Evolutionary conservation across 1,140 invertebrate genomes (phyloP), one percentile per base, ranked within the genome.

Genomic region (Leptinotarsa undecemlineata): DNA sequence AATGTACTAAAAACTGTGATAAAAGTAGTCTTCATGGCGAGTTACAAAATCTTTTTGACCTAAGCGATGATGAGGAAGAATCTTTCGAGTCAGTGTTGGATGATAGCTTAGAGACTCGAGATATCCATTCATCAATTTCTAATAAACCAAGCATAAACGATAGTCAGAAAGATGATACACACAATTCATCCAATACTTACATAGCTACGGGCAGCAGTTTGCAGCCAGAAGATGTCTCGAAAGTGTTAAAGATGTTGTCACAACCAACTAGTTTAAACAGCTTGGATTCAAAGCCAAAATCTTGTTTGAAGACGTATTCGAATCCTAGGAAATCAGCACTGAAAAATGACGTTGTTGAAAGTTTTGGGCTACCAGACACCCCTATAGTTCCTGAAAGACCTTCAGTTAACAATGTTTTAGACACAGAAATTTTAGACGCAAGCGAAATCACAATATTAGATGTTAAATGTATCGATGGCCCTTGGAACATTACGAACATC

Each of bases 281-380:
- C 19, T 63, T 62, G 33, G 51, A 73, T 17, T 13, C 61, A 42
- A 75, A 75, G 74, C n/a, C 72, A 17, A 79, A 76, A 47, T 47
- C 68, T n/a, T 33, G 26, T 57, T 66, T 78, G 21, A 81, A 81
- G 71, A 81, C 80, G 0, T 81, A 81, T 63, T 67, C 69, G 4
- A 81, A 81, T 72, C 74, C 71, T 71, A 62, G 77, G 57, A 81
- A 81, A 75, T 68, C 51, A 19, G 71, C 57, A 14, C n/a, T 74
- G 17, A 75, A 75, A 77, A 69, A 61, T 5, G 21, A 47, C 19
- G 68, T 78, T 0, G 64, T 80, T 51, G 80, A 81, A 74, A 81
- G 80, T 75, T 81, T 81, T 23, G 80, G 75, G 47, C 73, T 81
- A 68, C 80, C 80, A 15, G 80, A 81, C 74, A 71, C 74, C 47